Conservation (phyloP, 2,888 invertebrate genomes). For the Heteromyza rotundicornis region DNA sequence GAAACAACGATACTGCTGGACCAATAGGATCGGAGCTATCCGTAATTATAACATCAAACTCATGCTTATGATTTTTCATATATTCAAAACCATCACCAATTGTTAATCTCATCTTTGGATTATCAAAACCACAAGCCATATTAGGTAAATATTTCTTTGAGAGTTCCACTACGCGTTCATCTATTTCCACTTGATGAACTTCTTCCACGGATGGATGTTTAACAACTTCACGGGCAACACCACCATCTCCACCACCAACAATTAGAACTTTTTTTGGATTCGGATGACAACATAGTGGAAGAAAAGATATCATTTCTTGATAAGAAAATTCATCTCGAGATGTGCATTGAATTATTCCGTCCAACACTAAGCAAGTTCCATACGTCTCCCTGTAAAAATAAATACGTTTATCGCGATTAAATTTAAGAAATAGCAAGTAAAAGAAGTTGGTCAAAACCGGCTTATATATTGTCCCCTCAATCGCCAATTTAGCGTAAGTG, state of each 20-base stretch:
- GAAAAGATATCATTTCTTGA: constrained; percentile 97
- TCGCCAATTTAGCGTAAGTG: no score
- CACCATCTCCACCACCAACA: constrained; percentile 98
- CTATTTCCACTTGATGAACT: constrained; percentile 95
- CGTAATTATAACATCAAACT: constrained; percentile 97
- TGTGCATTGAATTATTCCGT: constrained; percentile 97
- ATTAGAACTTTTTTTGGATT: constrained; percentile 90
- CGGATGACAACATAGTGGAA: constrained; percentile 90
- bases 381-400: constrained; percentile 62
- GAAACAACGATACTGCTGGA: constrained; percentile 70
- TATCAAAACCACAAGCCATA: constrained; percentile 87
- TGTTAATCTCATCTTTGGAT: constrained; percentile 81
- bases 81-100: constrained; percentile 96
- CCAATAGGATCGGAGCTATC: constrained; percentile 98
- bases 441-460: no score
- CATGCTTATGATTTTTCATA: constrained; percentile 81
- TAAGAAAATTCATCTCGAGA: constrained; percentile 96
- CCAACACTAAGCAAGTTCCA: constrained; percentile 87
- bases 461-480: no score
- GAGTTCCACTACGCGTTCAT: constrained; percentile 86
- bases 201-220: constrained; percentile 89
- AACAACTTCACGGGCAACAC: constrained; percentile 92
- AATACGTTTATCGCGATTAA: no score
- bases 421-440: no score
- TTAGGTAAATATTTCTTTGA: constrained; percentile 88